phyloP scores from a whole-genome alignment of 2,888 invertebrate genomes.

The Andrena flavipes region DNA sequence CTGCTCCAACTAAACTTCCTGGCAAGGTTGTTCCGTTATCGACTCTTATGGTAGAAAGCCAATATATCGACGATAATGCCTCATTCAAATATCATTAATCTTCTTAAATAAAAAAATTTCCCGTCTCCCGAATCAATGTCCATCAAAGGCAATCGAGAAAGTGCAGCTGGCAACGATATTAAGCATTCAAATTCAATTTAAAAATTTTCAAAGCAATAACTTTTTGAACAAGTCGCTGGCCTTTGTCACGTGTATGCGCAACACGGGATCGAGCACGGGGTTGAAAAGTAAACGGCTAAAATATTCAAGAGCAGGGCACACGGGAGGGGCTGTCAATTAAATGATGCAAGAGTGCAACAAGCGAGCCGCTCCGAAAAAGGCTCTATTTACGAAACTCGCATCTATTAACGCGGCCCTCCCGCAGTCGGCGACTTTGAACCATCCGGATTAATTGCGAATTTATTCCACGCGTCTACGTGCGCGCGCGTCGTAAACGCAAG shows the following conservation, averaged over 20 bases:
- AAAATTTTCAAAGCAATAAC: background rate
- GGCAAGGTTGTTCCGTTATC: slow-evolving; percentile 32
- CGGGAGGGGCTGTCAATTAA: background rate
- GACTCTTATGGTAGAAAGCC: background rate
- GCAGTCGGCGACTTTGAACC: slow-evolving; percentile 24
- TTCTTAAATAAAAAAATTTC: too few relatives aligned
- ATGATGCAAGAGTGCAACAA: background rate
- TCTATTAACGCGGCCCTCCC: background rate
- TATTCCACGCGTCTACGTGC: slow-evolving; percentile 9
- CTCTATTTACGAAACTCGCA: background rate
- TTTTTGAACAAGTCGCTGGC: background rate
- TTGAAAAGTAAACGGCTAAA: slow-evolving; percentile 2
- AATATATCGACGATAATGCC: background rate
- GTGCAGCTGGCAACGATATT: too few relatives aligned
- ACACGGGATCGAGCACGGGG: background rate
- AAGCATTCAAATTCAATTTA: background rate
- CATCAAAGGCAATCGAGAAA: background rate
- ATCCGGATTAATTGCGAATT: slow-evolving; percentile 36
- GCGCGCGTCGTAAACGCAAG: background rate
- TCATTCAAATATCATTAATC: background rate
- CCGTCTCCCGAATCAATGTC: background rate
- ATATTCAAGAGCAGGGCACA: background rate
- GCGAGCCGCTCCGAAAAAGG: background rate
- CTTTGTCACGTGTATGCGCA: background rate
- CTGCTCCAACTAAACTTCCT: background rate